Percentiles rank a stretch among this genome's conserved stretches.
Conservation (phyloP, 1,140 invertebrate species). For the Linepithema humile region DNA sequence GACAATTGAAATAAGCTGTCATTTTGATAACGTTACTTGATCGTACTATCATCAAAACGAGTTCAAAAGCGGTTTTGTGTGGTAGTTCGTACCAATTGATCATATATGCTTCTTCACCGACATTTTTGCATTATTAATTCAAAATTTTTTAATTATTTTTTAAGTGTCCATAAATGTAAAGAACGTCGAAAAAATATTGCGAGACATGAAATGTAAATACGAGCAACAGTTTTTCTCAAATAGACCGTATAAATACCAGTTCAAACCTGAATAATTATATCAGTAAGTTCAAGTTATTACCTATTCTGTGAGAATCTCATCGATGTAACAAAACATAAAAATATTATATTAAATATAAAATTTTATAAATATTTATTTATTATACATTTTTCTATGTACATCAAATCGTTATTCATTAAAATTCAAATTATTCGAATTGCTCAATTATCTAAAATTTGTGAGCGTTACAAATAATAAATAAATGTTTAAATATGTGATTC, state of each 20-base stretch:
- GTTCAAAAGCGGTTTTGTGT: background rate
- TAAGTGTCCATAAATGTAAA: no score
- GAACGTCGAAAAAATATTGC: background rate
- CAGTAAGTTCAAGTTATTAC: no score
- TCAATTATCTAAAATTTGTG: no score
- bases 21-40: slow-evolving; percentile 30
- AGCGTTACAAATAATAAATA: no score
- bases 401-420: no score
- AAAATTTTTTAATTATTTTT: background rate
- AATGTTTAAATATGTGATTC: no score
- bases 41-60: slow-evolving; percentile 62
- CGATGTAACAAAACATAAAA: slow-evolving; percentile 72
- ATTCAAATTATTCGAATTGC: no score
- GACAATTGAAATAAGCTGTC: slow-evolving; percentile 45
- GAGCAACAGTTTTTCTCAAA: background rate
- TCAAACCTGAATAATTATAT: no score
- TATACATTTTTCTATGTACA: no score
- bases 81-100: slow-evolving; percentile 41
- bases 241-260: no score
- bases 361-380: slow-evolving; percentile 12
- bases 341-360: no score
- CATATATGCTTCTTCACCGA: slow-evolving; percentile 60
- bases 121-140: slow-evolving; percentile 55
- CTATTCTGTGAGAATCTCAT: slow-evolving; percentile 65
- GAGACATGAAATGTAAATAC: background rate